Evolutionary conservation across 2,797 vertebrate species (phyloP).

Genomic region (Hemibagrus guttatus): DNA sequence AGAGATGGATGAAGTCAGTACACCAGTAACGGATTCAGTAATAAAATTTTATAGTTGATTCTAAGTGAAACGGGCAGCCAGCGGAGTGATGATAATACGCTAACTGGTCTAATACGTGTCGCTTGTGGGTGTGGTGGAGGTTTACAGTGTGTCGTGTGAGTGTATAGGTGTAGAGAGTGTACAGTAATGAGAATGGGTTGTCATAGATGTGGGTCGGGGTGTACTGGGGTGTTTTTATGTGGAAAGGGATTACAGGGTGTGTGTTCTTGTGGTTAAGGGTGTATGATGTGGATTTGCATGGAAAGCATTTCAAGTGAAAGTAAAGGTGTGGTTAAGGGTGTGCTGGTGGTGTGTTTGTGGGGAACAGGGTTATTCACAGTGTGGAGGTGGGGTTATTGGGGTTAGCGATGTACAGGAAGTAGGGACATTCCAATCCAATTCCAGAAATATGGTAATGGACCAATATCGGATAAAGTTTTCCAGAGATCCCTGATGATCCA

Average conservation of each 20-base stretch:
- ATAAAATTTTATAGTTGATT: not conserved
- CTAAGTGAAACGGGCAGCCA: not conserved
- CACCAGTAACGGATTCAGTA: conserved; percentile 7
- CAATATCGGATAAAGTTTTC: not conserved
- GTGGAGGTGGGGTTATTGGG: not conserved
- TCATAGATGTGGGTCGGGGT: not conserved
- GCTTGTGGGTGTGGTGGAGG: not conserved
- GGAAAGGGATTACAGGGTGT: conserved; percentile 4
- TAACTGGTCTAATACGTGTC: not conserved
- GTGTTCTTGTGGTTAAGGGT: conserved; percentile 1
- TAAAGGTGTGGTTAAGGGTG: conserved; percentile 16
- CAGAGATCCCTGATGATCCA: not conserved
- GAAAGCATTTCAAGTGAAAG: conserved; percentile 11
- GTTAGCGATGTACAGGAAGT: not conserved
- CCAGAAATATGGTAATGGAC: not conserved
- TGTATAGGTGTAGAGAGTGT: conserved; percentile 4
- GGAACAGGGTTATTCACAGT: not conserved
- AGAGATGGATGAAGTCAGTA: not conserved
- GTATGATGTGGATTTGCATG: conserved; percentile 25
- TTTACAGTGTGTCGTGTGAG: not conserved
- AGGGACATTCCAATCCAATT: not conserved
- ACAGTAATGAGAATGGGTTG: not conserved
- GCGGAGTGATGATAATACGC: conserved; percentile 11
- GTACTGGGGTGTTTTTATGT: not conserved
- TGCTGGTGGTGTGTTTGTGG: not conserved